phyloP scores from a whole-genome alignment of 2,888 invertebrate genomes.

The Tyria jacobaeae region DNA sequence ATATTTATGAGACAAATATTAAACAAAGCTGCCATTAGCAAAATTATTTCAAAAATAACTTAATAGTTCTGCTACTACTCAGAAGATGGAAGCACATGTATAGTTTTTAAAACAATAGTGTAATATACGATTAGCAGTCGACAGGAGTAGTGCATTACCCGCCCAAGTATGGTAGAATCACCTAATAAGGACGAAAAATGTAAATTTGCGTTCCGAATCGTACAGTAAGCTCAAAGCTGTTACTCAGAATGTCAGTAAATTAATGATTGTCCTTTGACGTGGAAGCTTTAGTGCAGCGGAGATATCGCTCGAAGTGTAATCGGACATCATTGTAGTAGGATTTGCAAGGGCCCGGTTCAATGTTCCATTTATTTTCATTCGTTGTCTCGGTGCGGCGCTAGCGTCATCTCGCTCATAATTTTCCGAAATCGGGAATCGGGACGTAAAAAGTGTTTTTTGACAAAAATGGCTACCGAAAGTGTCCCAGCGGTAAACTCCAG shows the following conservation, averaged over 20 bases:
- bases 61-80: slow-evolving; percentile 21
- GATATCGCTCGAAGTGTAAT: slow-evolving; percentile 27
- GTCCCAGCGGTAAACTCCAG: slow-evolving; percentile 69
- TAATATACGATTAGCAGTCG: slow-evolving; percentile 64
- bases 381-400: slow-evolving; percentile 72
- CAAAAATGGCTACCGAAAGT: slow-evolving; percentile 83
- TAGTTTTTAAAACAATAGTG: slow-evolving; percentile 39
- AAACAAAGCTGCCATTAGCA: background rate
- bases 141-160: slow-evolving; percentile 61
- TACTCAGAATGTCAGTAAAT: slow-evolving; percentile 30
- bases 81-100: slow-evolving; percentile 58
- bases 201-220: slow-evolving; percentile 63
- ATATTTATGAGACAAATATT: background rate
- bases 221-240: slow-evolving; percentile 40
- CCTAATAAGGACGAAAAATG: slow-evolving; percentile 66
- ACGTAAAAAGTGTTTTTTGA: slow-evolving; percentile 77
- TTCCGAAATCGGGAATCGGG: slow-evolving; percentile 77
- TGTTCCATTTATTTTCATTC: slow-evolving; percentile 72
- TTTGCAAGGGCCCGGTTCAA: slow-evolving; percentile 62
- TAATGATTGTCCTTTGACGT: slow-evolving; percentile 31
- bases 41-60: background rate
- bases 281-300: slow-evolving; percentile 37
- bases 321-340: slow-evolving; percentile 43
- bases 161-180: slow-evolving; percentile 63
- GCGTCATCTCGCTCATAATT: slow-evolving; percentile 76